Evolutionary conservation across 2,888 invertebrate genomes (phyloP).

Genomic region (Epinotia bilunana): DNA sequence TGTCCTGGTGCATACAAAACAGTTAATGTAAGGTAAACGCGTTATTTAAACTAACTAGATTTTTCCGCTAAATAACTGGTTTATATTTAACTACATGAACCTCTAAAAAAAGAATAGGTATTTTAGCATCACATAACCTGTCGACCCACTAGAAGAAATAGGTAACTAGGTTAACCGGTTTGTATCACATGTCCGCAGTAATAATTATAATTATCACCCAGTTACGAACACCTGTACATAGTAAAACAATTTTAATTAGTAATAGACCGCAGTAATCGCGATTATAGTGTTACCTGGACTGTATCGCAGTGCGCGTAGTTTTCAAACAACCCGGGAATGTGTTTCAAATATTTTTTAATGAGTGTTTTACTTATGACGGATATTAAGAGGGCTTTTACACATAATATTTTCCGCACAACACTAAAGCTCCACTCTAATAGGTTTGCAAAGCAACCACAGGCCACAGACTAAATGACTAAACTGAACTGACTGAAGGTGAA

Average conservation of each 20-base stretch:
- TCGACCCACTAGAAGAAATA: background rate
- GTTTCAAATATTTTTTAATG: background rate
- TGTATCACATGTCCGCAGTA: background rate
- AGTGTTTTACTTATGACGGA: background rate
- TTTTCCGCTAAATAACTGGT: background rate
- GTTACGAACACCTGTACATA: background rate
- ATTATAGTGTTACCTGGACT: constrained; percentile 10
- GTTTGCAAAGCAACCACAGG: constrained; percentile 29
- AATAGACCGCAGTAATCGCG: background rate
- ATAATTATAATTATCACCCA: background rate
- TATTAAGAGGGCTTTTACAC: constrained; percentile 18
- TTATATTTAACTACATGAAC: background rate
- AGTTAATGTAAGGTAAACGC: too few relatives aligned
- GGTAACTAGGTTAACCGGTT: background rate
- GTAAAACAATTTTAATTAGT: constrained; percentile 14
- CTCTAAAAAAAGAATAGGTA: background rate
- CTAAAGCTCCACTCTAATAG: background rate
- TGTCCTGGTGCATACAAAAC: too few relatives aligned
- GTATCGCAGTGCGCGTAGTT: background rate
- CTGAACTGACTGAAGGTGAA: too few relatives aligned
- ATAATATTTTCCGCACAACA: constrained; percentile 18
- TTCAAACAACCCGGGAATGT: background rate
- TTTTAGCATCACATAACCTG: background rate
- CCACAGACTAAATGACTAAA: constrained; percentile 26
- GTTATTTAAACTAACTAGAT: too few relatives aligned